These are phyloP conservation scores for Tachycineta bicolor DNA, from an alignment of 2,113 vertebrate species.

Conservation along the genomic window DNA sequence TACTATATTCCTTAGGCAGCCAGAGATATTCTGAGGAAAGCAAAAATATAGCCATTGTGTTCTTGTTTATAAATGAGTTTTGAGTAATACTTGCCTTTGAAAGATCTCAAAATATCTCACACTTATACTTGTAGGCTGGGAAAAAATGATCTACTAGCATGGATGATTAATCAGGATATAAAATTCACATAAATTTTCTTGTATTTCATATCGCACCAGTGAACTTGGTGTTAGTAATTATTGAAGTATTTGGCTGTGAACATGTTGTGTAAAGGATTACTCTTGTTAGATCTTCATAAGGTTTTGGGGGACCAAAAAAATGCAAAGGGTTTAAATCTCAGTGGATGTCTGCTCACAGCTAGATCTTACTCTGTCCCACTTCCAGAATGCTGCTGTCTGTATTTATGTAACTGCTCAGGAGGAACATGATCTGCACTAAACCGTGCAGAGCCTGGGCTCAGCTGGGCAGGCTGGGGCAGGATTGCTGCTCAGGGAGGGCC, in stretches of 20 bases:
- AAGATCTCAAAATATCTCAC: background rate
- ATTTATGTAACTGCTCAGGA: background rate
- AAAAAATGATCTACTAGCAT: background rate
- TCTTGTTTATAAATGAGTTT: background rate
- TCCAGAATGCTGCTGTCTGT: background rate
- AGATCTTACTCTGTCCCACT: background rate
- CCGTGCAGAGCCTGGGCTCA: rapidly evolving
- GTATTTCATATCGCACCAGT: background rate
- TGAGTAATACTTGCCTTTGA: background rate
- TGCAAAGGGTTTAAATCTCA: background rate
- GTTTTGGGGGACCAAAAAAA: background rate
- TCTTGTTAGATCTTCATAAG: background rate
- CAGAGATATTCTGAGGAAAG: background rate
- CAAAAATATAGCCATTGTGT: background rate
- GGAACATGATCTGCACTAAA: background rate
- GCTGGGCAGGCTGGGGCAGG: background rate
- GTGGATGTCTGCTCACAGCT: background rate
- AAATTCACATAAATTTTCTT: background rate
- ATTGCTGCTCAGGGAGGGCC: background rate
- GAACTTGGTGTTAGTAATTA: background rate
- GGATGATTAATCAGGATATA: background rate
- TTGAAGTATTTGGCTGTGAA: background rate
- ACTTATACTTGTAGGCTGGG: background rate
- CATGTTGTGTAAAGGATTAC: background rate
- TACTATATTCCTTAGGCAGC: background rate